Conservation (phyloP, 2,888 invertebrate genomes). For the Molanna angustata region DNA sequence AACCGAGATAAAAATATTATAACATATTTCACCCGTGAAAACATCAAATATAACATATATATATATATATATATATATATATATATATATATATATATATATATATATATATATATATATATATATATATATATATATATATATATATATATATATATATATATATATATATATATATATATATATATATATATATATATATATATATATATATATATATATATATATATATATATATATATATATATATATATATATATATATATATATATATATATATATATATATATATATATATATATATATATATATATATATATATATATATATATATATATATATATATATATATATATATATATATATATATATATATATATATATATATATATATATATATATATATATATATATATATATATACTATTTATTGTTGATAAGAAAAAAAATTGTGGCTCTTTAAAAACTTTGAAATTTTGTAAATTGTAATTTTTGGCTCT, state of each 20-base stretch:
- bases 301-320: slow-evolving; percentile 1
- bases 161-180: background rate
- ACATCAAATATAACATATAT: no score
- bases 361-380: background rate
- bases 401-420: slow-evolving; percentile 9
- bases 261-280: background rate
- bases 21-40: no score
- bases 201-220: background rate
- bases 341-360: background rate
- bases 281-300: background rate
- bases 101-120: background rate
- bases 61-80: background rate
- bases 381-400: slow-evolving; percentile 1
- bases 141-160: background rate
- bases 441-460: no score
- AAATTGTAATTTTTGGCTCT: no score
- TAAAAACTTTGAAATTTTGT: no score
- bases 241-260: background rate
- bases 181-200: background rate
- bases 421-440: slow-evolving; percentile 12
- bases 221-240: background rate
- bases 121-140: background rate
- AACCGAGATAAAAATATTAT: no score
- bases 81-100: background rate
- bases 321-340: background rate